Conservation (phyloP, 2,888 invertebrate species). For the Orthonychiurus folsomi region DNA sequence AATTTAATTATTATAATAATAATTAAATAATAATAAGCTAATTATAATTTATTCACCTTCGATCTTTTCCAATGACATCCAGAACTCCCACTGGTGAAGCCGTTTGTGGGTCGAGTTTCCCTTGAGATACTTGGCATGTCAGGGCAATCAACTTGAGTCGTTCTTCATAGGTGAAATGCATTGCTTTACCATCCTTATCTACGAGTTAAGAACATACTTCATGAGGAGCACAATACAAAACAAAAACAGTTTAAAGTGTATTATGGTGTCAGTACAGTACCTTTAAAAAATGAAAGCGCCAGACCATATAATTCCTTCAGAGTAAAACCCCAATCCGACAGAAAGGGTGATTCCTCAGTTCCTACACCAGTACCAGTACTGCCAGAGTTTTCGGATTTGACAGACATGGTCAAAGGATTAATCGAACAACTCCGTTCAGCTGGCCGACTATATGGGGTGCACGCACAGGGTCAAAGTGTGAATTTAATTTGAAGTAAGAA, state of each 20-base stretch:
- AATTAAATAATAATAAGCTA: too few species aligned
- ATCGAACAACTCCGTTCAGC: too few species aligned
- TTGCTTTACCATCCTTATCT: slow-evolving; percentile 97
- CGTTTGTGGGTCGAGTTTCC: slow-evolving; percentile 63
- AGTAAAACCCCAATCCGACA: slow-evolving; percentile 46
- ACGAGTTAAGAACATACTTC: slow-evolving; percentile 29
- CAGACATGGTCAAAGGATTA: slow-evolving; percentile 13
- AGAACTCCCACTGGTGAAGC: slow-evolving; percentile 77
- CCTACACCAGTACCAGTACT: neutral
- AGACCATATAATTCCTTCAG: slow-evolving; percentile 74
- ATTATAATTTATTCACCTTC: slow-evolving; percentile 50
- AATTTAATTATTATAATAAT: neutral
- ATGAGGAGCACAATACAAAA: too few species aligned
- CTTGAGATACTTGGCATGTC: slow-evolving; percentile 82
- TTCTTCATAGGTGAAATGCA: slow-evolving; percentile 88
- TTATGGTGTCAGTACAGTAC: too few species aligned
- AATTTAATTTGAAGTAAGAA: too few species aligned
- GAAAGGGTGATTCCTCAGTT: slow-evolving; percentile 37
- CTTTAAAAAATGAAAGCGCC: slow-evolving; percentile 86
- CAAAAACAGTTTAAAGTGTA: too few species aligned
- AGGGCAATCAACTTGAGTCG: slow-evolving; percentile 82
- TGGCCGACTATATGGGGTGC: too few species aligned
- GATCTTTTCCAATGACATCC: slow-evolving; percentile 88
- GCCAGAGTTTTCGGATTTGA: slow-evolving; percentile 9
- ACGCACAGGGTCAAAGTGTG: too few species aligned